phyloP scores from a whole-genome alignment of 2,888 invertebrate species.

The Nomada flava region DNA sequence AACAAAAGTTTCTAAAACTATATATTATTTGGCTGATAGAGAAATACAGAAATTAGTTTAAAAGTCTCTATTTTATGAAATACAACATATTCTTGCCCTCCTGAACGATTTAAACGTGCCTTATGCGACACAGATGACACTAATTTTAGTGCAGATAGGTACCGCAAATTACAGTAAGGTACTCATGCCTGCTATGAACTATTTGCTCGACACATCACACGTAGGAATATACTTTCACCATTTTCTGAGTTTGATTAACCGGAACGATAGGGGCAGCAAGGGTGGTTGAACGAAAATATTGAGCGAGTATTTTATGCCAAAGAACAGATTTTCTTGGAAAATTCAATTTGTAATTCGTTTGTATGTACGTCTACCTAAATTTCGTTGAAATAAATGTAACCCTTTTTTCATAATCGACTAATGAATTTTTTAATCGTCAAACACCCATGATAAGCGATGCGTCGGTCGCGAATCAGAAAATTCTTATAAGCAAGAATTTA shows the following conservation, averaged over 20 bases:
- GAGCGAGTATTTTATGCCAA: constrained; percentile 15
- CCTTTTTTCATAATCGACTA: too few relatives aligned
- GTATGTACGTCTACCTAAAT: neutral
- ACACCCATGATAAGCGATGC: too few relatives aligned
- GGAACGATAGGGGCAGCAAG: constrained; percentile 29
- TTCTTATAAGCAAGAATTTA: too few relatives aligned
- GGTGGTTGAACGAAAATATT: neutral
- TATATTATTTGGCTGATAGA: too few relatives aligned
- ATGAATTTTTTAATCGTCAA: too few relatives aligned
- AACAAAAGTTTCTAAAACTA: too few relatives aligned
- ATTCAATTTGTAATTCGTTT: neutral
- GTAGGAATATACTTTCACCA: constrained; percentile 39
- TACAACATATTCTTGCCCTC: neutral
- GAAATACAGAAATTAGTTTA: too few relatives aligned
- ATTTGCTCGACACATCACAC: constrained; percentile 46
- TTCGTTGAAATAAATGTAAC: neutral
- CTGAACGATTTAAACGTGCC: too few relatives aligned
- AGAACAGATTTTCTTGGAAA: constrained; percentile 3
- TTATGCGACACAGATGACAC: neutral
- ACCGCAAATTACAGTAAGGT: constrained; percentile 28
- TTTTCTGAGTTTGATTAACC: constrained; percentile 55
- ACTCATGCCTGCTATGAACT: constrained; percentile 24
- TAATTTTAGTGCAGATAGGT: constrained; percentile 12
- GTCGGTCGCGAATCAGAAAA: too few relatives aligned
- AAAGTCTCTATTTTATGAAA: too few relatives aligned